Conservation (phyloP, 2,797 vertebrate species). For the Taenioides sp. region DNA sequence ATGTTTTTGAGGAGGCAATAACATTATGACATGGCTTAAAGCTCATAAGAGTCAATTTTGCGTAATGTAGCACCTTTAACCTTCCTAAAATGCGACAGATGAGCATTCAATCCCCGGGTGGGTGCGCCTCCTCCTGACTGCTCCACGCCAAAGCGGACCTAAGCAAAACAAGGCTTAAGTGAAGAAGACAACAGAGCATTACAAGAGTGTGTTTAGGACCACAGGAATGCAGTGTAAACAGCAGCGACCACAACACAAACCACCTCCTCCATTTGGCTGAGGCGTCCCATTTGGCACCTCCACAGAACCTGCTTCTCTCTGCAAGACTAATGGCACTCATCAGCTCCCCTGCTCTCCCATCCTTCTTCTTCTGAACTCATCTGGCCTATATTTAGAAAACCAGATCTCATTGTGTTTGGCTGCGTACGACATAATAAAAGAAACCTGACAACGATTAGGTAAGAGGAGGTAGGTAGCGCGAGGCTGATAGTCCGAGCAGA, state of each 20-base stretch:
- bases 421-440: neutral
- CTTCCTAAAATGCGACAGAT: too few relatives aligned
- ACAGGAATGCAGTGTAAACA: slow-evolving; percentile 24
- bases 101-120: too few relatives aligned
- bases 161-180: too few relatives aligned
- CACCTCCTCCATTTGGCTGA: slow-evolving; percentile 16
- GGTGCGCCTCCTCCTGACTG: too few relatives aligned
- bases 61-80: too few relatives aligned
- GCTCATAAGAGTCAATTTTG: too few relatives aligned
- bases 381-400: slow-evolving; percentile 43
- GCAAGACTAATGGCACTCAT: slow-evolving; percentile 56
- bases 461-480: too few relatives aligned
- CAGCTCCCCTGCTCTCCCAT: slow-evolving; percentile 6
- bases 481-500: neutral
- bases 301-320: slow-evolving; percentile 46
- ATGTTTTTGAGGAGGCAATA: too few relatives aligned
- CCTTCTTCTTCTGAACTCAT: slow-evolving; percentile 26
- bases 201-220: neutral
- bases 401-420: slow-evolving; percentile 10
- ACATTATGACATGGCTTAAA: too few relatives aligned
- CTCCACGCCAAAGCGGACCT: too few relatives aligned
- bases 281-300: slow-evolving; percentile 38
- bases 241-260: slow-evolving; percentile 25
- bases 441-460: neutral
- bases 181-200: neutral